phyloP scores from a whole-genome alignment of 1,140 invertebrate genomes.

The Heliconius himera region DNA sequence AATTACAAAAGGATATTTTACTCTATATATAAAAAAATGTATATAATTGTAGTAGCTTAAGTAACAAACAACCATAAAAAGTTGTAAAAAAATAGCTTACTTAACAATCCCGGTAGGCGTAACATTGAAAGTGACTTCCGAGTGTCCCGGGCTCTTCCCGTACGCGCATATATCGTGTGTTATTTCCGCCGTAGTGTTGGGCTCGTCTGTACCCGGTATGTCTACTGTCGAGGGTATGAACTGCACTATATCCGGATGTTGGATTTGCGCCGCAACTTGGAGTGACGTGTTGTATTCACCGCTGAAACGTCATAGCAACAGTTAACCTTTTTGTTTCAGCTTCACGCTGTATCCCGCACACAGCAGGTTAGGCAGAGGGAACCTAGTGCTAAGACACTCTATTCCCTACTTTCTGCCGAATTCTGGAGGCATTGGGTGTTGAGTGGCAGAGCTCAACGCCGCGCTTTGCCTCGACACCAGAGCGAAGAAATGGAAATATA shows the following conservation, averaged over 20 bases:
- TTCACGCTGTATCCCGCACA: not conserved
- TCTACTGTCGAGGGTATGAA: conserved; percentile 58
- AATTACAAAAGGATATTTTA: no score
- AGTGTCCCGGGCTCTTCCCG: conserved; percentile 82
- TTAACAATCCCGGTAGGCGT: conserved; percentile 73
- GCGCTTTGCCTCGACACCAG: no score
- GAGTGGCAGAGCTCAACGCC: no score
- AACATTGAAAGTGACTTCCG: conserved; percentile 81
- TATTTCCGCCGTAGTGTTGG: conserved; percentile 51
- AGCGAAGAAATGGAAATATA: no score
- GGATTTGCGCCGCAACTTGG: conserved; percentile 58
- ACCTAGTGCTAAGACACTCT: no score
- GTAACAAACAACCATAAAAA: no score
- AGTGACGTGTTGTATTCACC: conserved; percentile 64
- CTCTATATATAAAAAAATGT: no score
- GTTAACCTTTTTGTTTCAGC: not conserved
- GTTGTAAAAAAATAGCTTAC: conserved; percentile 64
- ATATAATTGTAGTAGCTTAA: no score
- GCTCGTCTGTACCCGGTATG: conserved; percentile 52
- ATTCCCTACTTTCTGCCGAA: no score
- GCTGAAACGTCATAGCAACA: conserved; percentile 43
- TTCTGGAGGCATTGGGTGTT: no score
- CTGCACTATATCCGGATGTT: conserved; percentile 74
- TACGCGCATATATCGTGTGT: conserved; percentile 81
- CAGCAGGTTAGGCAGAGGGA: no score